Conservation (phyloP, 2,797 vertebrate genomes). For the Periophthalmus magnuspinnatus region DNA sequence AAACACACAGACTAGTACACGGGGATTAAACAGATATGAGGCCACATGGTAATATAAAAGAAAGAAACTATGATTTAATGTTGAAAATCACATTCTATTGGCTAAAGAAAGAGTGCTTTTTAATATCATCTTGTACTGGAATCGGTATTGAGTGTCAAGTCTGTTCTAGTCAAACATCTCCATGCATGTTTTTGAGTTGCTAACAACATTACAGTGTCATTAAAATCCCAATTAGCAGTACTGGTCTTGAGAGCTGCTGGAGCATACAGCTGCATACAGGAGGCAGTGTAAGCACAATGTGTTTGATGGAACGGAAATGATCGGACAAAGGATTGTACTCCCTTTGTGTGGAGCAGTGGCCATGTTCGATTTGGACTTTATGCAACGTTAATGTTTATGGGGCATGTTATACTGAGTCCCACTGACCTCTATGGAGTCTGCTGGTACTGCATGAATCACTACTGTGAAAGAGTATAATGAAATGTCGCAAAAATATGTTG, state of each 20-base stretch:
- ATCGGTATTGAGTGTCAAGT: too few species aligned
- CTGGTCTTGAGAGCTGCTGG: background rate
- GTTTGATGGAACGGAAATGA: conserved; percentile 1
- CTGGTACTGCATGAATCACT: background rate
- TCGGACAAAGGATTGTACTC: background rate
- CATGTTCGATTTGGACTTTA: background rate
- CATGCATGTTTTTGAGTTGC: background rate
- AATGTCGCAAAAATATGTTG: too few species aligned
- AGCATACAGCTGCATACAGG: background rate
- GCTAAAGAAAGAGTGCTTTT: too few species aligned
- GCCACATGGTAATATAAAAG: too few species aligned
- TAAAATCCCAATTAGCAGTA: background rate
- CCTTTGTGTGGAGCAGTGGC: background rate
- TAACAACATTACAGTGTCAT: background rate
- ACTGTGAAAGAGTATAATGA: background rate
- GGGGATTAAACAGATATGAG: too few species aligned
- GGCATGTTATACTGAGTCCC: background rate
- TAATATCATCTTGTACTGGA: too few species aligned
- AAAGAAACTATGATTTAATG: too few species aligned
- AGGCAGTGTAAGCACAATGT: background rate
- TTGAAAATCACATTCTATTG: too few species aligned
- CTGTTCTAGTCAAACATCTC: background rate
- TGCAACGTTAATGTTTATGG: conserved; percentile 9
- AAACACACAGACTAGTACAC: too few species aligned
- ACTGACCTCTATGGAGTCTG: background rate